A percentile compares a stretch with the other conserved stretches of the same genome.
phyloP scores from a whole-genome alignment of 2,888 invertebrate species.

The Phania funesta region DNA sequence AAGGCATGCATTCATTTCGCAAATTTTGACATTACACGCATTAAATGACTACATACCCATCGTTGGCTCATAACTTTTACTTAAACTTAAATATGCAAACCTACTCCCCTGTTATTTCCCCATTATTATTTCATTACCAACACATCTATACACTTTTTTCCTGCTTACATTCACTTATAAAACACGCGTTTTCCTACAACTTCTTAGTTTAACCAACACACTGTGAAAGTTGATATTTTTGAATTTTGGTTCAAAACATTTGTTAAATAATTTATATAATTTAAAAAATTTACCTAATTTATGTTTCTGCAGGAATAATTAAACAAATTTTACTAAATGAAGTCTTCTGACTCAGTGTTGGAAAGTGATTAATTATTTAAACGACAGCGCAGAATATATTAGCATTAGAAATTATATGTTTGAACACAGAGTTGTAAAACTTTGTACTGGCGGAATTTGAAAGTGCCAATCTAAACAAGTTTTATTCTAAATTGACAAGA shows the following conservation, averaged over 20 bases:
- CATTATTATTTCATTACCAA: conserved; percentile 5
- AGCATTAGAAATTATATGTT: background rate
- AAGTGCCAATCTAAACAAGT: no score
- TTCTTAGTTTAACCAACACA: background rate
- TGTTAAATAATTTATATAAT: background rate
- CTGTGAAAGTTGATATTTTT: background rate
- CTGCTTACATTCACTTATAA: conserved; percentile 47
- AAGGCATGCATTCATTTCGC: conserved; percentile 33
- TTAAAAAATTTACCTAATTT: conserved; percentile 51
- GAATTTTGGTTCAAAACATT: background rate
- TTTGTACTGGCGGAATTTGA: background rate
- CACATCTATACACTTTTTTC: conserved; percentile 44
- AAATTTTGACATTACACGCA: conserved; percentile 46
- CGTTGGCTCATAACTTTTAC: conserved; percentile 31
- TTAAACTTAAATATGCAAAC: conserved; percentile 50
- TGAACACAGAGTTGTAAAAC: background rate
- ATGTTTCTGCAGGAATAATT: conserved; percentile 52
- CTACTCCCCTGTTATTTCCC: conserved; percentile 30
- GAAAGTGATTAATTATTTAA: background rate
- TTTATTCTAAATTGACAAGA: no score
- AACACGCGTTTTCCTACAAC: conserved; percentile 45
- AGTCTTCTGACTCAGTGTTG: conserved; percentile 39
- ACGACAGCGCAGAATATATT: conserved; percentile 4
- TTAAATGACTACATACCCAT: conserved; percentile 41
- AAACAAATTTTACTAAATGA: conserved; percentile 45